Evolutionary conservation across 2,888 invertebrate species (phyloP), one percentile per base, ranked within the genome.

Genomic region (Dyspetes luteomarginatus): DNA sequence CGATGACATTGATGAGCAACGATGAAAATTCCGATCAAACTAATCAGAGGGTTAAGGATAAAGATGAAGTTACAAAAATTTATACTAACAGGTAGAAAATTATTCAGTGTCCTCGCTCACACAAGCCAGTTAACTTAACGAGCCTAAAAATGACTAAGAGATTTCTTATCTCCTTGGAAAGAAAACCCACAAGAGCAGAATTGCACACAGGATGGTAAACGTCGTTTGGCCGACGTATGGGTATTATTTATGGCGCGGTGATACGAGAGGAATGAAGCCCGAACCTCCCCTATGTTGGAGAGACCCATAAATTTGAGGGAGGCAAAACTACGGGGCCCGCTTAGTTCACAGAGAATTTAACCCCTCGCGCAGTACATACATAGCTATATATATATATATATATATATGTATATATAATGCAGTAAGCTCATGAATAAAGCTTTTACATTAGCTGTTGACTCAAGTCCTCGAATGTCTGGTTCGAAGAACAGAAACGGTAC

Each of bases 161-260:
- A 89, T 90, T 84, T 12, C 86, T 83, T 85, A 87, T 86, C 87
- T 83, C 79, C 3, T 36, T 65, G 48, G 67, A 62, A 52, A 67
- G 67, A 58, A 77, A 80, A 80, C 77, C 71, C 78, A 78, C 52
- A 83, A 80, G 82, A 78, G 79, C 80, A 68, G 65, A 73, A 79
- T 68, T 74, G 75, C 56, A 78, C 73, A 62, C 78, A 55, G 81
- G 85, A 81, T 83, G 80, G 84, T 85, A 86, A 86, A 85, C 78
- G 84, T 77, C 78, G 58, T 82, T 76, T 36, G 81, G 69, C 82
- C 52, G 78, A 82, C 82, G 86, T 88, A 88, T 83, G 86, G 85
- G n/a, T n/a, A 86, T 89, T 89, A 88, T 87, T 90, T 88, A 89
- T 88, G 87, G 85, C 85, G 83, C 85, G 83, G 85, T 81, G 87